A percentile compares a stretch with the other conserved stretches of the same genome.
Evolutionary conservation across 2,113 vertebrate genomes (phyloP).

Genomic region (Morone chrysops): DNA sequence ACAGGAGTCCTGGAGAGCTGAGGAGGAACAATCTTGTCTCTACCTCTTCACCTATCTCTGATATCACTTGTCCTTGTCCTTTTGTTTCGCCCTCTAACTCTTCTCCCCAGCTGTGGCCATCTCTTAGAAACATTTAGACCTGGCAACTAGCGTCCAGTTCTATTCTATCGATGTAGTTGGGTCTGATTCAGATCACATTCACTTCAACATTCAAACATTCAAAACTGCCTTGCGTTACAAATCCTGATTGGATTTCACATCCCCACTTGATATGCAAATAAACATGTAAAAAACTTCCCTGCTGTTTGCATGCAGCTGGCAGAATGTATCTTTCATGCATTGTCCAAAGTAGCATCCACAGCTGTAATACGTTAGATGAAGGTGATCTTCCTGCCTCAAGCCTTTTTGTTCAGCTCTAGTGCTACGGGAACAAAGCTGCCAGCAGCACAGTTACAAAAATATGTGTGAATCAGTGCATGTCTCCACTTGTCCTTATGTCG

Average conservation of each 20-base stretch:
- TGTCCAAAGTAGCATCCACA: background rate
- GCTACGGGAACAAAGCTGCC: background rate
- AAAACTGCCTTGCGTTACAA: rapidly evolving
- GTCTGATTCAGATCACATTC: background rate
- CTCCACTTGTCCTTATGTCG: background rate
- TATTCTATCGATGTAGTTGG: background rate
- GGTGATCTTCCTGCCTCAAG: background rate
- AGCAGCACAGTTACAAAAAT: background rate
- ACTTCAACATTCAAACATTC: background rate
- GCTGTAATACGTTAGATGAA: background rate
- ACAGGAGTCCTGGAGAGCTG: background rate
- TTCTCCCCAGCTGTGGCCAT: background rate
- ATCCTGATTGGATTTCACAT: slow-evolving; percentile 11
- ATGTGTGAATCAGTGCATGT: background rate
- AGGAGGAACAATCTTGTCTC: slow-evolving; percentile 5
- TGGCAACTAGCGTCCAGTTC: background rate
- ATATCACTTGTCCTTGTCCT: background rate
- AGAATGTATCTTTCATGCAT: background rate
- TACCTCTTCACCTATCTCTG: background rate
- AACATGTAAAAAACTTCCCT: background rate
- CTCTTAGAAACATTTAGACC: background rate
- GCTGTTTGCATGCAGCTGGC: background rate
- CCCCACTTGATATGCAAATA: slow-evolving; percentile 1
- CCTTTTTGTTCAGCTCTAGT: background rate
- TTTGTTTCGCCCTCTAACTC: background rate